A percentile compares a stretch with the other conserved stretches of the same genome.
These are phyloP conservation scores for Erannis defoliaria DNA, from an alignment of 2,888 invertebrate species.

Conservation along the genomic window DNA sequence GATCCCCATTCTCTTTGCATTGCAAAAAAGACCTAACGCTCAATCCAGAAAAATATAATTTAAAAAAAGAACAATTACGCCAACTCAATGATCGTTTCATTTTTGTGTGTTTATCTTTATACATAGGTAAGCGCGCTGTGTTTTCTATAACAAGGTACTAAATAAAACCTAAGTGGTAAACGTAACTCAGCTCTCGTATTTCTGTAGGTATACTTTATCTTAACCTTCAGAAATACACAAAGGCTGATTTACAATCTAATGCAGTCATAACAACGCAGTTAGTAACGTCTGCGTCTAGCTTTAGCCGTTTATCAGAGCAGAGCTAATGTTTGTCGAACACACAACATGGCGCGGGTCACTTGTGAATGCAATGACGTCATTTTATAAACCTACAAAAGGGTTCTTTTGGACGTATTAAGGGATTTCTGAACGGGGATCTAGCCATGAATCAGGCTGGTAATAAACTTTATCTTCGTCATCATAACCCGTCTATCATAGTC, in stretches of 20 bases:
- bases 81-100: neutral
- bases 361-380: slow-evolving; percentile 55
- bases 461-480: no score
- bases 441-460: no score
- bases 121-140: neutral
- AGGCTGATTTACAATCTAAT: slow-evolving; percentile 30
- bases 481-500: no score
- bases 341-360: slow-evolving; percentile 43
- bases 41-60: neutral
- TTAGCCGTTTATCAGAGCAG: slow-evolving; percentile 52
- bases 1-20: no score
- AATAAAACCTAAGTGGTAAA: slow-evolving; percentile 7
- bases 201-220: slow-evolving; percentile 9
- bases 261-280: slow-evolving; percentile 56
- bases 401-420: slow-evolving; percentile 26
- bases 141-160: slow-evolving; percentile 1
- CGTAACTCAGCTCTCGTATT: slow-evolving; percentile 18
- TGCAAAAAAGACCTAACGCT: slow-evolving; percentile 9
- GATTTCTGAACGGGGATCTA: neutral
- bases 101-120: neutral
- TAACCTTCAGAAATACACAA: slow-evolving; percentile 27
- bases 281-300: slow-evolving; percentile 42
- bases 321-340: slow-evolving; percentile 57
- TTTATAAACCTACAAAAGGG: slow-evolving; percentile 37
- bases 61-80: slow-evolving; percentile 2